Base-by-base conservation (phyloP, 2,888 invertebrate genomes). In the Leucozona laternaria region DNA sequence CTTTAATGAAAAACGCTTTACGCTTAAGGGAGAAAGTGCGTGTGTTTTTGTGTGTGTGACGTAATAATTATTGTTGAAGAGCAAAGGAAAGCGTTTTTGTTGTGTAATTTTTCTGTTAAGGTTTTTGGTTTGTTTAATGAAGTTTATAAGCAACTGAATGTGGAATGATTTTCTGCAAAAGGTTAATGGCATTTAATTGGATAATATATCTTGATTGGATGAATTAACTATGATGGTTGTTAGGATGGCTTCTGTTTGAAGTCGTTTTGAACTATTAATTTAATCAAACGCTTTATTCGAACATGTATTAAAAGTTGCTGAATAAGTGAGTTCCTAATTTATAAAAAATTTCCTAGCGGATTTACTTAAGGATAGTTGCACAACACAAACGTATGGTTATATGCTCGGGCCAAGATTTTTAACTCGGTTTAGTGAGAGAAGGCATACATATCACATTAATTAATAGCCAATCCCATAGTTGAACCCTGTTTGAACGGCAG, bases 21-120 rank as follows among this genome's bases (percentile, higher is more conserved):
- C 25, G 58, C 66, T 57, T 15, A 50, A 66, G 57, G 70, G 82
- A 78, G 78, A 82, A 82, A 77, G 71, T 71, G 10, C n/a, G 28
- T 31, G 28, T n/a, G 8, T 3, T 25, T 6, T 25, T 28, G 15
- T 53, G 4, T 53, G 3, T 8, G 25, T 50, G 22, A 4, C 0
- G 20, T 17, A 17, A 5, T n/a, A n/a, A n/a, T n/a, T n/a, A n/a
- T 31, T 57, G 11, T 34, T 57, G 17, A 57, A 57, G 17, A 34
- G 5, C 6, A 22, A 43, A 28, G 2, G 43, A 62, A 62, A 62
- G 10, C 43, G 11, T 37, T 40, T 22, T 60, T 64, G 17, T 45
- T 45, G 45, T 15, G 43, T 28, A 45, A 64, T 31, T 60, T 31
- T 60, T 40, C 2, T 40, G 60, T 60, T 40, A n/a, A 40, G 20